Conservation (phyloP, 2,797 vertebrate species). For the Lates japonicus region DNA sequence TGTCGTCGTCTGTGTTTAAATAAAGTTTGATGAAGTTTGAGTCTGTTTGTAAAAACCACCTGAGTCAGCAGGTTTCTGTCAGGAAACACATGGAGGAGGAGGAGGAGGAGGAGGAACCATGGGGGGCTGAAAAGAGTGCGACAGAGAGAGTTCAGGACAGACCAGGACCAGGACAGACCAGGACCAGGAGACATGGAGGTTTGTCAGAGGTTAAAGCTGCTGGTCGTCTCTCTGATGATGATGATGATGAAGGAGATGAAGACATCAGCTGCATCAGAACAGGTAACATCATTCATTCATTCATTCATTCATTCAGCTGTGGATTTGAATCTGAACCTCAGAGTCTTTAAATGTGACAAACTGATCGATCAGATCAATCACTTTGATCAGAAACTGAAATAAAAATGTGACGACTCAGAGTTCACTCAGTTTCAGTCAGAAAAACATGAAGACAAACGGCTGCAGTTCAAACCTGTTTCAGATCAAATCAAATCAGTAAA, state of each 20-base stretch:
- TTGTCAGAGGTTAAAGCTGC: conserved; percentile 12
- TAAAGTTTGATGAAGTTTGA: background rate
- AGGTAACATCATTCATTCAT: conserved; percentile 41
- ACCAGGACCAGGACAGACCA: background rate
- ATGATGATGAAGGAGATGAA: conserved; percentile 19
- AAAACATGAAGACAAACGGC: too few species aligned
- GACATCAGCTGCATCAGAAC: conserved; percentile 10
- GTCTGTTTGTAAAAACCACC: background rate
- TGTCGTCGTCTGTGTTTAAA: background rate
- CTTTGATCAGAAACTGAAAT: too few species aligned
- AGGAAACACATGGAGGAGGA: conserved; percentile 55
- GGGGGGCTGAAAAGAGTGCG: conserved; percentile 20
- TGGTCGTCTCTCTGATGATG: conserved; percentile 31
- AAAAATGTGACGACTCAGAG: too few species aligned
- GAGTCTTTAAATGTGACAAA: too few species aligned
- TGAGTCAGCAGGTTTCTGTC: conserved; percentile 47
- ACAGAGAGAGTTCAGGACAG: background rate
- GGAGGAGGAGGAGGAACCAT: background rate
- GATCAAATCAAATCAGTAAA: too few species aligned
- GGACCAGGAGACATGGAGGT: conserved; percentile 54
- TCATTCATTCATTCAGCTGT: background rate
- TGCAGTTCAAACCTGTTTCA: too few species aligned
- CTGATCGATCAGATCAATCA: too few species aligned
- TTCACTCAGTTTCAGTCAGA: too few species aligned
- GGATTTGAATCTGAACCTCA: too few species aligned